phyloP scores from a whole-genome alignment of 2,113 vertebrate species.

The Percina caprodes region DNA sequence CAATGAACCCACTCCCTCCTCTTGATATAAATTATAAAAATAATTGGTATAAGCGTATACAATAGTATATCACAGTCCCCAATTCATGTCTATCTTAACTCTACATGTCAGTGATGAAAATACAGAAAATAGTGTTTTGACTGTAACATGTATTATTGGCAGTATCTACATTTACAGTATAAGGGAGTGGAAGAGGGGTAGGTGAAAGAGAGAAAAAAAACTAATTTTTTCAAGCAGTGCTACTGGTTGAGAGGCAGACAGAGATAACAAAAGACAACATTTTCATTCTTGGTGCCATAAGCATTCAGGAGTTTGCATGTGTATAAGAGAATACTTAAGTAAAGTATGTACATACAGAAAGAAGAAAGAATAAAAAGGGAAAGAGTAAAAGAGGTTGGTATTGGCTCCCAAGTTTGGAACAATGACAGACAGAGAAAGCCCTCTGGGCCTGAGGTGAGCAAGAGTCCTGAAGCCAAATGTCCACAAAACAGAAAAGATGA shows the following conservation, averaged over 20 bases:
- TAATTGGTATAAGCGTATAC: conserved; percentile 7
- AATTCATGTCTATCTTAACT: conserved; percentile 17
- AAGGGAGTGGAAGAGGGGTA: conserved; percentile 34
- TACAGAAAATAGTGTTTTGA: conserved; percentile 39
- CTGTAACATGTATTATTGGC: conserved; percentile 49
- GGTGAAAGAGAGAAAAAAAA: conserved; percentile 22
- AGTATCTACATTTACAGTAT: conserved; percentile 21
- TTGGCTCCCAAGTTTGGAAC: background rate
- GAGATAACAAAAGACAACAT: background rate
- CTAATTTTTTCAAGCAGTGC: conserved; percentile 44
- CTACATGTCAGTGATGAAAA: conserved; percentile 23
- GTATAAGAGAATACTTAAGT: background rate
- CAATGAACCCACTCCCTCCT: conserved; percentile 47
- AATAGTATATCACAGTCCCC: background rate
- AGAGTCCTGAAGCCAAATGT: background rate
- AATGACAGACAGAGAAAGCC: conserved; percentile 1
- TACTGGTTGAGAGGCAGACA: conserved; percentile 4
- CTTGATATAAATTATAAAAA: conserved; percentile 24
- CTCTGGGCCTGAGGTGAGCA: conserved; percentile 28
- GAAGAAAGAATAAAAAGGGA: conserved; percentile 9
- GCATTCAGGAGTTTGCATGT: background rate
- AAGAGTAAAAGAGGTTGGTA: conserved; percentile 51
- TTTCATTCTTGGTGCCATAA: background rate
- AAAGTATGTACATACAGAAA: background rate
- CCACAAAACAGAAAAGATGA: conserved; percentile 14